Conservation (phyloP, 2,888 invertebrate genomes). For the Mallateleia sp. region DNA sequence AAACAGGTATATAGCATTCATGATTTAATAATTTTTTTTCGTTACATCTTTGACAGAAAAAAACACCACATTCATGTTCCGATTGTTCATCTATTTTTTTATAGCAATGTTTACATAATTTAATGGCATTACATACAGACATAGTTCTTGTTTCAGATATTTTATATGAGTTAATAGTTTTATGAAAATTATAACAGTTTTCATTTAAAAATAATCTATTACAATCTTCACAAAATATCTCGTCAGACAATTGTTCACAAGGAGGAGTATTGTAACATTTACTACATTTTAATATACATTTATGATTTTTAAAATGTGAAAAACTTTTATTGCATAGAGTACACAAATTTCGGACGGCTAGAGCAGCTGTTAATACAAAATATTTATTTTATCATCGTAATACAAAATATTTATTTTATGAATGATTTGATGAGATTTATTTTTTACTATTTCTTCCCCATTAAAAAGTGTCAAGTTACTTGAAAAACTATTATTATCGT, state of each 20-base stretch:
- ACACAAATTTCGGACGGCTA: slow-evolving; percentile 16
- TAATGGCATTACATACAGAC: neutral
- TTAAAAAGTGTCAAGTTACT: slow-evolving; percentile 33
- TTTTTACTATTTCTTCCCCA: slow-evolving; percentile 13
- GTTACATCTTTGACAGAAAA: slow-evolving; percentile 18
- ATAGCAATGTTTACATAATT: neutral
- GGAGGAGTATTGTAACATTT: slow-evolving; percentile 16
- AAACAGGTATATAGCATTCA: slow-evolving; percentile 18
- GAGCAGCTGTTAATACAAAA: slow-evolving; percentile 19
- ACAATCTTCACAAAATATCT: slow-evolving; percentile 12
- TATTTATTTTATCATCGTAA: slow-evolving; percentile 40
- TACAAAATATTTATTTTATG: slow-evolving; percentile 32
- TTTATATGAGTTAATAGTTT: too few relatives aligned
- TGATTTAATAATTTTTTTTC: slow-evolving; percentile 26
- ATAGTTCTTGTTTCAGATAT: neutral
- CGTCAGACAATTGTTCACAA: neutral
- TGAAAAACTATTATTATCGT: neutral
- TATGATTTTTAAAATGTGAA: neutral
- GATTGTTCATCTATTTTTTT: neutral
- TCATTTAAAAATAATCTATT: neutral
- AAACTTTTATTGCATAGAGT: slow-evolving; percentile 17
- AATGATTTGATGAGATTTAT: neutral
- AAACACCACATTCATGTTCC: slow-evolving; percentile 21
- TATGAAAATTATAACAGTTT: neutral
- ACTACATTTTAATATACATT: slow-evolving; percentile 8